Percentiles rank a stretch among this genome's conserved stretches.
Evolutionary conservation across 2,113 vertebrate genomes (phyloP).

Genomic region (Callocephalon fimbriatum): DNA sequence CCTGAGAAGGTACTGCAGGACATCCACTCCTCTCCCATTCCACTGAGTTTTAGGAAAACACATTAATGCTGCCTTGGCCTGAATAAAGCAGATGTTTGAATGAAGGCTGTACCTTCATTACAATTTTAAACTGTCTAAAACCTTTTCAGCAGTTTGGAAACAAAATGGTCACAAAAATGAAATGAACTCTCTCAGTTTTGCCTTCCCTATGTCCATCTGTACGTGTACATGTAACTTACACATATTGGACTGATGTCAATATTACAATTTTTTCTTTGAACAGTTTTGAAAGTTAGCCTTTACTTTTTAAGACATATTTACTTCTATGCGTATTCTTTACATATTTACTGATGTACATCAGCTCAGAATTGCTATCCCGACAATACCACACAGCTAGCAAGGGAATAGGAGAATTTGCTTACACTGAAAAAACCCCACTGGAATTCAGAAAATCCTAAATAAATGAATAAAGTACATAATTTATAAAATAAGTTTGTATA

Average conservation of each 20-base stretch:
- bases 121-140: background rate
- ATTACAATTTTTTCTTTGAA: background rate
- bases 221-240: background rate
- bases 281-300: background rate
- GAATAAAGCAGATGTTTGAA: background rate
- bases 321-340: background rate
- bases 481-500: background rate
- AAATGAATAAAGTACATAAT: background rate
- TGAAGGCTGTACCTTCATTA: background rate
- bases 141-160: background rate
- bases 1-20: background rate
- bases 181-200: background rate
- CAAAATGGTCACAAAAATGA: background rate
- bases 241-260: background rate
- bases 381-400: background rate
- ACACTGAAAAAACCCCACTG: background rate
- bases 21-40: background rate
- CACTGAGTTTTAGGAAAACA: background rate
- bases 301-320: background rate
- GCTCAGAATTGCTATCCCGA: background rate
- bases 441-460: background rate
- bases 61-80: background rate
- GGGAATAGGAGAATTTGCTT: background rate
- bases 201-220: background rate
- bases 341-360: accelerated